Conservation (phyloP, 64 coral and sea anemone genomes). For the Hydrozoanthus tunicans region DNA sequence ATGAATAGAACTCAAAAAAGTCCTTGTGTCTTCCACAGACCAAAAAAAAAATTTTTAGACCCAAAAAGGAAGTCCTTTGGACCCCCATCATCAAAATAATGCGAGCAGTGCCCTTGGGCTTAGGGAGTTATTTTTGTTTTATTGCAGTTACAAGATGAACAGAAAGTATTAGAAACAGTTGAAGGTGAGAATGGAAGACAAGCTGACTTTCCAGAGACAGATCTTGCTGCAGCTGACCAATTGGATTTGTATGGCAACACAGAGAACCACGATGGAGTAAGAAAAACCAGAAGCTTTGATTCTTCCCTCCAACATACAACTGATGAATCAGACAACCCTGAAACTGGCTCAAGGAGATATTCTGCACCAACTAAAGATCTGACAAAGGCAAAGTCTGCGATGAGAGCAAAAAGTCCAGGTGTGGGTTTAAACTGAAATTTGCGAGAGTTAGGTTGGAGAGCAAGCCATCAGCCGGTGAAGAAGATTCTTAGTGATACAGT, state of each 20-base stretch:
- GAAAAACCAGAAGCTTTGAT: constrained; percentile 45
- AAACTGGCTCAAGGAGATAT: neutral
- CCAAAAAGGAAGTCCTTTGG: neutral
- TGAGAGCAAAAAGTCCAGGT: constrained; percentile 38
- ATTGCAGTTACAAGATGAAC: constrained; percentile 42
- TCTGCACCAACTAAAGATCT: constrained; percentile 4
- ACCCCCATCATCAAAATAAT: neutral
- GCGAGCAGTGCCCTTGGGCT: too few species aligned
- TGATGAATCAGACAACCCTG: neutral
- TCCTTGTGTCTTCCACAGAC: too few species aligned
- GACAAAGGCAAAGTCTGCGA: neutral
- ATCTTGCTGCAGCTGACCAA: neutral
- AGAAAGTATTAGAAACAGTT: neutral
- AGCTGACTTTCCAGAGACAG: neutral
- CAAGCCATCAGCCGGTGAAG: too few species aligned
- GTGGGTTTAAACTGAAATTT: too few species aligned
- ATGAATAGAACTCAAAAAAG: too few species aligned
- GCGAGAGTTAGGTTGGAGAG: too few species aligned
- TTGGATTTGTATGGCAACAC: neutral
- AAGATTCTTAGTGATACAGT: too few species aligned
- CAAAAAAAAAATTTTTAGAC: too few species aligned
- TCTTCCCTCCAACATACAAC: neutral
- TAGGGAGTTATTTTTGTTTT: neutral
- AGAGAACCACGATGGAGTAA: neutral
- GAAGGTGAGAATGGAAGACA: constrained; percentile 28